phyloP scores from a whole-genome alignment of 2,113 vertebrate species.

The Dromas ardeola region DNA sequence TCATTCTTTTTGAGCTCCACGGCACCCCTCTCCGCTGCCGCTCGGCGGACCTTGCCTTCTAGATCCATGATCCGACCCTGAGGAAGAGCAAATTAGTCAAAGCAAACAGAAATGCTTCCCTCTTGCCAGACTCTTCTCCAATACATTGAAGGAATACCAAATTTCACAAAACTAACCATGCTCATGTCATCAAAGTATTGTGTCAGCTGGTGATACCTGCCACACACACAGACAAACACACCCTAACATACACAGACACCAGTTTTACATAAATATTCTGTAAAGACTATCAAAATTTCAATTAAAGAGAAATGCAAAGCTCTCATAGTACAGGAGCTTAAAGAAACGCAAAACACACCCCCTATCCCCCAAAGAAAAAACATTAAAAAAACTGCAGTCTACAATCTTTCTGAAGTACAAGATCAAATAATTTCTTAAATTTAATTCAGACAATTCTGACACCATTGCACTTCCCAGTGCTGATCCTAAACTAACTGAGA shows the following conservation, averaged over 20 bases:
- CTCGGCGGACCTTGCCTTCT: constrained; percentile 83
- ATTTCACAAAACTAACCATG: neutral
- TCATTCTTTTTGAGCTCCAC: constrained; percentile 88
- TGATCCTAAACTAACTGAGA: neutral
- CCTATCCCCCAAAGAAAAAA: neutral
- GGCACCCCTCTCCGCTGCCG: constrained; percentile 77
- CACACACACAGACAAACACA: neutral
- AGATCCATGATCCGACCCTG: constrained; percentile 86
- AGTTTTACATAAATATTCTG: neutral
- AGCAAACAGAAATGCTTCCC: neutral
- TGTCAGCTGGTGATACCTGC: neutral
- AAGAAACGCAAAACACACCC: neutral
- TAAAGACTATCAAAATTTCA: neutral
- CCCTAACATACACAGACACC: neutral
- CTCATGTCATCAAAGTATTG: neutral
- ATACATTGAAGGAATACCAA: neutral
- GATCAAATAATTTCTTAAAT: neutral
- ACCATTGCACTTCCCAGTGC: neutral
- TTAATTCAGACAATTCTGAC: neutral
- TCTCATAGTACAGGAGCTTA: neutral
- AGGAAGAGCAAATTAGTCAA: neutral
- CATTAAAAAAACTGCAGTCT: neutral
- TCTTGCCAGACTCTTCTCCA: neutral
- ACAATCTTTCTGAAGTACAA: neutral
- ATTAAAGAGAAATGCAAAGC: neutral